These are phyloP conservation scores for Thaumetopoea pityocampa DNA, from an alignment of 1,140 invertebrate species.

Conservation along the genomic window DNA sequence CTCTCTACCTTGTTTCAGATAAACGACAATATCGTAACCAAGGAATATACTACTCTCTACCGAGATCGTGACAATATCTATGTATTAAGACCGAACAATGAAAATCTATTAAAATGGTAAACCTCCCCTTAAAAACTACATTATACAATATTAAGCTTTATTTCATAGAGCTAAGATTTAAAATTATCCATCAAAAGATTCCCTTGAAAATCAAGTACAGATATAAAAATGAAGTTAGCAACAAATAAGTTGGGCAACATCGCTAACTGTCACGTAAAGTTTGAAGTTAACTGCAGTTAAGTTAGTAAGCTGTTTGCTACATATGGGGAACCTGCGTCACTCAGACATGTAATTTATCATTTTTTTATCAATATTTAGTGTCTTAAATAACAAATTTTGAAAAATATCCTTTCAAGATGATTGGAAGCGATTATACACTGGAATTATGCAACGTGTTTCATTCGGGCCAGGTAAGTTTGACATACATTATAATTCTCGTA, in stretches of 20 bases:
- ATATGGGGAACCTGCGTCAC: conserved; percentile 31
- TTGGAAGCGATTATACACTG: conserved; percentile 88
- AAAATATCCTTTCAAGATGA: conserved; percentile 74
- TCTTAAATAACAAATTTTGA: conserved; percentile 13
- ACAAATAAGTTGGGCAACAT: conserved; percentile 45
- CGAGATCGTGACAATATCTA: no score
- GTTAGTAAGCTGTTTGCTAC: conserved; percentile 35
- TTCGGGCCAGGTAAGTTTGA: conserved; percentile 85
- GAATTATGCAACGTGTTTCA: conserved; percentile 93
- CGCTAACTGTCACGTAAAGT: conserved; percentile 30
- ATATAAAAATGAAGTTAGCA: conserved; percentile 43
- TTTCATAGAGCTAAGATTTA: conserved; percentile 1
- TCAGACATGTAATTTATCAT: conserved; percentile 29
- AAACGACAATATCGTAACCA: no score
- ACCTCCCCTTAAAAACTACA: neutral
- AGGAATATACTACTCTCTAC: no score
- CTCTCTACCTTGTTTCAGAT: no score
- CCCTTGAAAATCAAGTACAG: conserved; percentile 40
- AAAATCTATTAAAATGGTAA: no score
- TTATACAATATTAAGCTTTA: conserved; percentile 19
- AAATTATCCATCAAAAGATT: conserved; percentile 2
- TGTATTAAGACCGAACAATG: no score
- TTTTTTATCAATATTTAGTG: conserved; percentile 17
- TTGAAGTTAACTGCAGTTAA: conserved; percentile 42
- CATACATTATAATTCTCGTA: conserved; percentile 5